A percentile compares a stretch with the other conserved stretches of the same genome.
These are phyloP conservation scores for Tyrannus savana DNA, from an alignment of 2,113 vertebrate genomes.

Conservation along the genomic window DNA sequence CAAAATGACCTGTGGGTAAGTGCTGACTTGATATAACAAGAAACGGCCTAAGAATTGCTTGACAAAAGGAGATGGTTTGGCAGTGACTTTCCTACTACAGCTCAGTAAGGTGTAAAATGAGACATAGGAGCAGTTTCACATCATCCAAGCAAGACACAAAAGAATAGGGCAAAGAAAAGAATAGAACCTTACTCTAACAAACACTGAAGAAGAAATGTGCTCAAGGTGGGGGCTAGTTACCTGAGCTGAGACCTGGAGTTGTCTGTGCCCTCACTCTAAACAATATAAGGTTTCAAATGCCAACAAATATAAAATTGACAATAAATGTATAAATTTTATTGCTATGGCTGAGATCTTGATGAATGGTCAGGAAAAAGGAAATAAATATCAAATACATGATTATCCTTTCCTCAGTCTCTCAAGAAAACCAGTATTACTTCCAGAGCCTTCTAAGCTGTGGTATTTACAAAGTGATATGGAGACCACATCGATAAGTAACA, in stretches of 20 bases:
- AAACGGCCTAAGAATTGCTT: constrained; percentile 17
- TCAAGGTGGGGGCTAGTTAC: not conserved
- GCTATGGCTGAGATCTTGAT: not conserved
- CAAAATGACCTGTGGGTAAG: constrained; percentile 51
- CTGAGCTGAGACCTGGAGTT: not conserved
- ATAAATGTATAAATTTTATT: not conserved
- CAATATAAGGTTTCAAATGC: not conserved
- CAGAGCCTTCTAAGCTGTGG: not conserved
- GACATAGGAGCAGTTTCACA: not conserved
- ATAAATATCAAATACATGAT: not conserved
- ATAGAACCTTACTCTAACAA: not conserved
- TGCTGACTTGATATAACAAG: constrained; percentile 53
- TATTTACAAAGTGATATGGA: not conserved
- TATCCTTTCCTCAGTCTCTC: not conserved
- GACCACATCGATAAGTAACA: not conserved
- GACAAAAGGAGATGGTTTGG: constrained; percentile 21
- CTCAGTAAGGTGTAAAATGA: constrained; percentile 25
- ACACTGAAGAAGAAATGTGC: not conserved
- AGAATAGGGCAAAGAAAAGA: not conserved
- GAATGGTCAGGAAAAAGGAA: not conserved
- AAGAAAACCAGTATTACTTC: not conserved
- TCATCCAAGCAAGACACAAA: not conserved
- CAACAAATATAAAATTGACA: not conserved
- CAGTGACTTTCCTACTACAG: not conserved
- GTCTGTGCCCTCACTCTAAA: not conserved